Conservation (phyloP, 1,140 invertebrate species). For the Cyclina sinensis region DNA sequence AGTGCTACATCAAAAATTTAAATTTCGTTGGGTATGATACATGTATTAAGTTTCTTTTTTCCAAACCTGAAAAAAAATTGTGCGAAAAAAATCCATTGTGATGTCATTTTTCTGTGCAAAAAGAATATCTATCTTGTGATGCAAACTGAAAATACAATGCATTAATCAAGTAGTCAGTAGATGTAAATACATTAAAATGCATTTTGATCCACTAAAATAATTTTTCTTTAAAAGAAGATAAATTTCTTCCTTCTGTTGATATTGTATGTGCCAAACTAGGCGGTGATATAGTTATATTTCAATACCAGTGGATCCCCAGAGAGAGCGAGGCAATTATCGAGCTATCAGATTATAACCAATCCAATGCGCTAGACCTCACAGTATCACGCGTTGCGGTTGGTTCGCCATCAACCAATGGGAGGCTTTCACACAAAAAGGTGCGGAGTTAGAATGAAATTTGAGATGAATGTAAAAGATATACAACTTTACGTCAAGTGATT, state of each 20-base stretch:
- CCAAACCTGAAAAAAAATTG: too few species aligned
- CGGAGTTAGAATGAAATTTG: conserved; percentile 67
- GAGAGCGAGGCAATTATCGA: conserved; percentile 57
- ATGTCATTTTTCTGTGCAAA: too few species aligned
- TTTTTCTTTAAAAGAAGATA: conserved; percentile 9
- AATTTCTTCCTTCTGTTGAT: conserved; percentile 40
- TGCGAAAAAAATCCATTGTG: too few species aligned
- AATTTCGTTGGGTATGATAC: too few species aligned
- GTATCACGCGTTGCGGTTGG: conserved; percentile 69
- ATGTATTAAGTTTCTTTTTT: too few species aligned
- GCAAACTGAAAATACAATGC: too few species aligned
- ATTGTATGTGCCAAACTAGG: conserved; percentile 38
- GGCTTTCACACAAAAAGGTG: conserved; percentile 70
- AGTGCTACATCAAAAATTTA: too few species aligned
- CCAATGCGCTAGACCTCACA: conserved; percentile 50
- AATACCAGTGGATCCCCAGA: conserved; percentile 48
- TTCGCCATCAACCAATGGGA: conserved; percentile 67
- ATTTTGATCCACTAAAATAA: background rate
- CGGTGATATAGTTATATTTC: conserved; percentile 61
- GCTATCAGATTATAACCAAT: conserved; percentile 58
- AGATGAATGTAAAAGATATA: conserved; percentile 72
- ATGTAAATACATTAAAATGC: background rate
- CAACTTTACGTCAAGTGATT: conserved; percentile 65
- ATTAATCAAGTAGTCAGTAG: too few species aligned
- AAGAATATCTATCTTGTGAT: too few species aligned